Base-by-base conservation (phyloP, 2,888 invertebrate species). In the Drosophila mimica region DNA sequence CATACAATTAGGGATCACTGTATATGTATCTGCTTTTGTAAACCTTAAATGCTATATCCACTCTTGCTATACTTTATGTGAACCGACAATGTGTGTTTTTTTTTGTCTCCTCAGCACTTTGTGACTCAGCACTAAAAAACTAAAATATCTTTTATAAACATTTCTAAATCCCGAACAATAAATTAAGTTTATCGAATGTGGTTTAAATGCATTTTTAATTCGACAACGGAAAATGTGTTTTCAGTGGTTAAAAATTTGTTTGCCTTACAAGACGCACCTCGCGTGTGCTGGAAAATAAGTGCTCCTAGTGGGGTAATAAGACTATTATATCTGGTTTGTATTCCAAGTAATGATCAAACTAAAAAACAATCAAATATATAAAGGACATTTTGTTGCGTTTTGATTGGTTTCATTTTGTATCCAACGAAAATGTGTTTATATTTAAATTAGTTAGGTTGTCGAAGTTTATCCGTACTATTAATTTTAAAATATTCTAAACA, bases 141-240 rank as follows among this genome's bases (percentile, higher is more conserved):
- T 71, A 77, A 74, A 81, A 81, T 74, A 83, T 70, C 76, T 74
- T 75, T 85, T 86, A 70, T 73, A 78, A 64, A 70, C 73, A 81
- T 77, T 79, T 81, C 71, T 73, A 67, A 75, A 79, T 67, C 74
- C 76, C 79, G 82, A 86, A 81, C 66, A 89, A 88, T 88, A 90
- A 89, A 80, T 81, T 88, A 86, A 90, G 89, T 80, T 81, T 89
- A 81, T 76, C 78, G 59, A 85, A 89, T 76, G 65, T 71, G 57
- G 71, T 11, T 33, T 46, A 25, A 51, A 62, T 56, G 53, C 54
- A 68, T 74, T 75, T 66, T 63, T 8, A 70, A 64, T 72, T 69
- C 13, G 34, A 48, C 54, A 74, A 58, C 64, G 74, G 75, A 70
- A 74, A 78, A 65, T 72, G 40, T 56, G 60, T 69, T 52, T 69